These are phyloP conservation scores for Seriola dumerili DNA, from an alignment of 2,113 vertebrate species.

Conservation along the genomic window DNA sequence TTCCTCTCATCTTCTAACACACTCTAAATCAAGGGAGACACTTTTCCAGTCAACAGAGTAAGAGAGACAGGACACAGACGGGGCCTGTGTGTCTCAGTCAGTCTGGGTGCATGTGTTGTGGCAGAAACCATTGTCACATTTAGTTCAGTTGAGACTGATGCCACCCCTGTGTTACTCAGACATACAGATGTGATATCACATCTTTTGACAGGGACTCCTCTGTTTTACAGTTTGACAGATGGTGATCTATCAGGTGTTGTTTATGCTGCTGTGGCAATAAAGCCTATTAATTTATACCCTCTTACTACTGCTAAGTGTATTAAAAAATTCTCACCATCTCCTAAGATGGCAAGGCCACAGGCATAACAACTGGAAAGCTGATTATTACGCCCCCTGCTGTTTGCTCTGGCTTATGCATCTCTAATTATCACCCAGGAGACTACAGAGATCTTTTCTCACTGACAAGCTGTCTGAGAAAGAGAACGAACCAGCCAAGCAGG, in stretches of 20 bases:
- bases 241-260: background rate
- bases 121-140: conserved; percentile 45
- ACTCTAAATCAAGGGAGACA: conserved; percentile 63
- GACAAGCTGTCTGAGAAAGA: conserved; percentile 66
- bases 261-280: conserved; percentile 1
- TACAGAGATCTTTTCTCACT: conserved; percentile 31
- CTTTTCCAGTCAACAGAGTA: conserved; percentile 43
- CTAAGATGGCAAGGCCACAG: conserved; percentile 33
- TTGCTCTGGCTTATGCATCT: conserved; percentile 46
- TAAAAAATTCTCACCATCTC: background rate
- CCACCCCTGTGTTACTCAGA: conserved; percentile 16
- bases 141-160: conserved; percentile 1
- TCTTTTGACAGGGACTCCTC: background rate
- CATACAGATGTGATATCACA: conserved; percentile 12
- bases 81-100: conserved; percentile 32
- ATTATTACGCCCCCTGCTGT: conserved; percentile 72
- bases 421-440: conserved; percentile 78
- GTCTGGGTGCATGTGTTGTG: conserved; percentile 29
- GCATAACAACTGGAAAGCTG: conserved; percentile 43
- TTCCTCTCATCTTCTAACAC: conserved; percentile 69
- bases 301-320: conserved; percentile 9
- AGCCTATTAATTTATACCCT: background rate
- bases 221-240: background rate
- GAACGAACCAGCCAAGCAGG: conserved; percentile 50
- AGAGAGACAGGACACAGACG: conserved; percentile 22